These are phyloP conservation scores for Vespertilio murinus DNA, from an alignment of 2,797 vertebrate genomes.

Conservation along the genomic window DNA sequence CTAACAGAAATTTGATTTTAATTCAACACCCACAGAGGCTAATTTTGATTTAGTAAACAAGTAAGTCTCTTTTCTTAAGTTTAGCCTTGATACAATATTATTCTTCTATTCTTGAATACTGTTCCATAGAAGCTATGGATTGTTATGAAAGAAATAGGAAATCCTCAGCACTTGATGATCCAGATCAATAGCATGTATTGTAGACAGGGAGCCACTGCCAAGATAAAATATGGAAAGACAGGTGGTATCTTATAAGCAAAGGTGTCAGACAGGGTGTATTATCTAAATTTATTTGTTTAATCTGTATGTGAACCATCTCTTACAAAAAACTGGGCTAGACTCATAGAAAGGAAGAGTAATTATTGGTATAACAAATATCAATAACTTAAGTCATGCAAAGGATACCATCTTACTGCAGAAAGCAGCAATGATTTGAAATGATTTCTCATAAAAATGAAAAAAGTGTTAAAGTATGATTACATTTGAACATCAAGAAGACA, in stretches of 20 bases:
- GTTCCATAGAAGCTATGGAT: neutral
- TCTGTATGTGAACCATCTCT: neutral
- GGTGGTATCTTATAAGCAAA: neutral
- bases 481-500: neutral
- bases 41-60: constrained; percentile 81
- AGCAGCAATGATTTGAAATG: neutral
- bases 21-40: constrained; percentile 77
- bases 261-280: neutral
- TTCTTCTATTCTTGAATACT: neutral
- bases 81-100: constrained; percentile 33
- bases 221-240: neutral
- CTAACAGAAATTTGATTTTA: constrained; percentile 84
- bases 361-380: neutral
- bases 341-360: neutral
- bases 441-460: neutral
- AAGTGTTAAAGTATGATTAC: neutral
- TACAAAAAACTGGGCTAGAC: neutral
- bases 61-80: constrained; percentile 65
- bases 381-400: neutral
- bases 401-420: neutral
- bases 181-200: too few species aligned
- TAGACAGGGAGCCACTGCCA: neutral
- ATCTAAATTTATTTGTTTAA: neutral
- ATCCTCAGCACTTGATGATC: neutral
- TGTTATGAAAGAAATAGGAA: neutral